These are phyloP conservation scores for Carposina sasakii DNA, from an alignment of 1,140 invertebrate genomes.

Conservation along the genomic window DNA sequence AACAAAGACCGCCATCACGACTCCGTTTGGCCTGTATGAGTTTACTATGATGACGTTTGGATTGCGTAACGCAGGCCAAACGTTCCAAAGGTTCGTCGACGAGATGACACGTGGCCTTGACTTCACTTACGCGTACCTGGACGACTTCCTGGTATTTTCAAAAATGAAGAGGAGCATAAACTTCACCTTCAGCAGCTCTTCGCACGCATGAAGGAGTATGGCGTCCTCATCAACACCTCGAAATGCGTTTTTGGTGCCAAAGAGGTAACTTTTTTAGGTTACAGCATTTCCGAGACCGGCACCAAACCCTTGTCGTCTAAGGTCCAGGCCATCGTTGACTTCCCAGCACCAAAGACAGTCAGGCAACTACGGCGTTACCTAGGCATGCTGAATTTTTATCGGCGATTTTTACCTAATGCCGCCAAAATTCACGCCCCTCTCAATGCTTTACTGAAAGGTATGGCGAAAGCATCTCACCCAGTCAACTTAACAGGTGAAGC, in stretches of 20 bases:
- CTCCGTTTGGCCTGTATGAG: conserved; percentile 8
- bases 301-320: not conserved
- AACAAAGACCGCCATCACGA: conserved; percentile 37
- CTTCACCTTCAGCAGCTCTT: not conserved
- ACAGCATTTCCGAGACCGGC: not conserved
- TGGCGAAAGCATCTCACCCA: too few relatives aligned
- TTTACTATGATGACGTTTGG: conserved; percentile 8
- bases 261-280: not conserved
- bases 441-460: too few relatives aligned
- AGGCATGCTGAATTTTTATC: not conserved
- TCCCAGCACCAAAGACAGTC: not conserved
- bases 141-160: conserved; percentile 23
- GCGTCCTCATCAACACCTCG: not conserved
- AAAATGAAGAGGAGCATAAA: not conserved
- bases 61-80: conserved; percentile 51
- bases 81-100: conserved; percentile 11
- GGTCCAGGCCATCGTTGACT: not conserved
- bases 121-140: conserved; percentile 56
- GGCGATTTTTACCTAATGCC: not conserved
- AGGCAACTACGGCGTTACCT: not conserved
- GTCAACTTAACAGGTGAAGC: too few relatives aligned
- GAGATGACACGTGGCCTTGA: conserved; percentile 11
- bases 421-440: not conserved
- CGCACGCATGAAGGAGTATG: not conserved
- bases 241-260: not conserved